Evolutionary conservation across 2,113 vertebrate species (phyloP), one percentile per base, ranked within the genome.

Genomic region (Columbina picui): DNA sequence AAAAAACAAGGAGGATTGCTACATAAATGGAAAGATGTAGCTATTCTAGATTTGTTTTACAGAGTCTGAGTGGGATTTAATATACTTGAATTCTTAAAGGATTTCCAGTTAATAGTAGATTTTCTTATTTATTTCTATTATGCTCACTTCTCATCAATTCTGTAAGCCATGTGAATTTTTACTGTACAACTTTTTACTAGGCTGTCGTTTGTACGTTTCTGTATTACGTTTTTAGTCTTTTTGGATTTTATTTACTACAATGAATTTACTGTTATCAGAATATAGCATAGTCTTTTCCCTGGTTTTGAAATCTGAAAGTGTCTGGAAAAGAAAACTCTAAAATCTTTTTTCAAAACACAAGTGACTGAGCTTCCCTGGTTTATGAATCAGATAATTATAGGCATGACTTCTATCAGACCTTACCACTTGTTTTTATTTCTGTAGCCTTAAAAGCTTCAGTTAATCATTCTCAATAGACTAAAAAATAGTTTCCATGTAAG

Each of bases 401-500:
- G 18, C 38, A 45, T 82, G 57, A 76, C 65, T 95, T 81, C 47
- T 91, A 65, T 73, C 87, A 87, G 77, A 83, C n/a, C 74, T 85
- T 45, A 53, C 52, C 1, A 2, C 61, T 81, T 89, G 39, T 60
- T 91, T 92, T 92, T 79, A 67, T 84, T 96, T 92, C 67, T 84
- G 21, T 64, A 84, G 61, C 64, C 53, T 90, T 87, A 88, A 94
- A 96, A 89, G n/a, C 78, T 73, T 87, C 52, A 81, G 39, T 79
- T 94, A 82, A 89, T 91, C 65, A 57, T 93, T 93, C 70, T 84
- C 89, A 95, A 79, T 61, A 74, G 67, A 80, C 63, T 87, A 87
- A 91, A 90, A 95, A 96, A 83, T 65, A 45, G 90, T 96, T 96
- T 87, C 38, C 64, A 50, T 95, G 61, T 74, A 84, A 93, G 47